Base-by-base conservation (phyloP, 1,140 invertebrate species). In the Trichogramma pretiosum region DNA sequence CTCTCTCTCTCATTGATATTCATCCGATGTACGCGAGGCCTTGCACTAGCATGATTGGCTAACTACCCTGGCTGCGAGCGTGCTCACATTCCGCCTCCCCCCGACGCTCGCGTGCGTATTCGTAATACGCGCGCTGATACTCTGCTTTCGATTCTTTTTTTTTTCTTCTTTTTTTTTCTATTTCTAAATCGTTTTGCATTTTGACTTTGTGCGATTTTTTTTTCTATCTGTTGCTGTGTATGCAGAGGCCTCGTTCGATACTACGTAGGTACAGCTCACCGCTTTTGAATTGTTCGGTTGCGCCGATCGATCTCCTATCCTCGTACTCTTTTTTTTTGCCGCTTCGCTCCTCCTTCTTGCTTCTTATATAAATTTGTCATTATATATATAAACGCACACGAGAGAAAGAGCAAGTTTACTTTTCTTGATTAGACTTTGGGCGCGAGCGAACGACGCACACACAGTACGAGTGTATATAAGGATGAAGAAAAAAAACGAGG, bases 1-100 rank as follows among this genome's bases (percentile, higher is more conserved):
- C n/a, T n/a, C n/a, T n/a, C n/a, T n/a, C 28, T 51, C 57, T 68
- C 63, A 68, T 71, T 70, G 66, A 69, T 68, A 71, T 69, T 71
- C 67, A 65, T 65, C 58, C 57, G 51, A 50, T 60, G 66, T 65
- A 55, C n/a, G n/a, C n/a, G n/a, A n/a, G n/a, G 56, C 59, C 60
- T 50, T 50, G 51, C n/a, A n/a, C 52, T 51, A 61, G 48, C 62
- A 53, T 62, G 64, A 70, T 69, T 67, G 68, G 63, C 65, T 68
- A 69, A 70, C 63, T 69, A 69, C 61, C 59, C 57, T 58, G 38
- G 50, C 30, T 55, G 52, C 62, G 58, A 57, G 60, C 55, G 56
- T 54, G 44, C 51, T 43, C 23, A 54, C 36, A 36, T 42, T 42
- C 2, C 47, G 46, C 41, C 36, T 51, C 54, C 53, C n/a, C n/a